Evolutionary conservation across 1,140 invertebrate species (phyloP).

Genomic region (Drosophila pseudoananassae): DNA sequence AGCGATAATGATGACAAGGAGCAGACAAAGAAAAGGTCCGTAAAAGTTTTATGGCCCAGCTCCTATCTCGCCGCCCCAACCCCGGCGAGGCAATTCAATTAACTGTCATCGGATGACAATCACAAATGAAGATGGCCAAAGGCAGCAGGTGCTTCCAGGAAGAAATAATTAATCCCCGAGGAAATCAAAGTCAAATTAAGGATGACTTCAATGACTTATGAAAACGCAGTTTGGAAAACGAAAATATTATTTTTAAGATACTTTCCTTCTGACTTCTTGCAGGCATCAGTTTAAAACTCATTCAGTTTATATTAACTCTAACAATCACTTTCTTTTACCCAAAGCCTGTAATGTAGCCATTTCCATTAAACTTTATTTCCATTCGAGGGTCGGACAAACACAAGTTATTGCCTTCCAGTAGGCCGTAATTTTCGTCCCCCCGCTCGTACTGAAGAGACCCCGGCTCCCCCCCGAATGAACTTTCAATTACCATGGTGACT

Average conservation of each 20-base stretch:
- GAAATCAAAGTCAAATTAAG: constrained; percentile 9
- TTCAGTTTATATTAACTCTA: neutral
- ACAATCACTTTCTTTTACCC: constrained; percentile 1
- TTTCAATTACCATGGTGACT: constrained; percentile 54
- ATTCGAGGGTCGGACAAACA: constrained; percentile 38
- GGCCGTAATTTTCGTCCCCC: constrained; percentile 20
- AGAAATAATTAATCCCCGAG: constrained; percentile 2
- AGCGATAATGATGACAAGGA: constrained; percentile 66
- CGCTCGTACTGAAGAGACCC: neutral
- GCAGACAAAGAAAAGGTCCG: constrained; percentile 19
- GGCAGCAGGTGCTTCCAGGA: constrained; percentile 10
- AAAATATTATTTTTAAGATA: neutral
- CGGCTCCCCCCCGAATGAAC: constrained; percentile 68
- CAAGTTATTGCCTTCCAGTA: constrained; percentile 52
- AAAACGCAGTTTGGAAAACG: neutral
- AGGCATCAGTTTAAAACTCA: neutral
- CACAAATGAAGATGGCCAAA: constrained; percentile 35
- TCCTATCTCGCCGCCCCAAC: neutral
- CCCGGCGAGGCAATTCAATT: constrained; percentile 46
- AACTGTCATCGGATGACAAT: constrained; percentile 59
- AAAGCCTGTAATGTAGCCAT: constrained; percentile 31
- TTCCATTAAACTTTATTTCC: constrained; percentile 48
- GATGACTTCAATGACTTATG: neutral
- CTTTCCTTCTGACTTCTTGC: too few species aligned
- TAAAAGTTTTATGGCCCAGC: constrained; percentile 1